Base-by-base conservation (phyloP, 92 coral and sea anemone genomes). In the Paragorgia papillata region DNA sequence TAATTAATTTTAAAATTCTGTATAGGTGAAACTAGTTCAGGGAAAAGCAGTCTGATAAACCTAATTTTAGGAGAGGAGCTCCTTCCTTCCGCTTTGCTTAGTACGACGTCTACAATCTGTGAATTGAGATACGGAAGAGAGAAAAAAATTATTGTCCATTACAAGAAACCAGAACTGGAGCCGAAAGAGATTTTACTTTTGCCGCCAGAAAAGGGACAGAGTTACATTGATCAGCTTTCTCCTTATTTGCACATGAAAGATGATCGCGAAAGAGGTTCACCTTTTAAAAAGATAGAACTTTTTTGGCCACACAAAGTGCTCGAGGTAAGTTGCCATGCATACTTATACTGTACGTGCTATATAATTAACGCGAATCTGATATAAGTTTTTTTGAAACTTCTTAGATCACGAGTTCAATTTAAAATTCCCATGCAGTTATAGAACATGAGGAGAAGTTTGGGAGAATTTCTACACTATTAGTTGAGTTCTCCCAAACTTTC, bases 21-120 rank as follows among this genome's bases (percentile, higher is more conserved):
- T 50, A n/a, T 32, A 84, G 88, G 84, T 10, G 88, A 84, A 64
- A 70, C 81, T 1, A 56, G 85, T 25, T 61, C 88, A 14, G 85
- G 88, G 17, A 84, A 84, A 54, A 84, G 88, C 80, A 84, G 88
- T 37, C 53, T 84, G 31, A 24, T 84, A 1, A 84, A 84, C 39
- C 84, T 84, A 8, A 62, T 84, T 39, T 57, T 84, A 28, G 88
- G 88, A 27, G 88, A 84, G 39, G 79, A 84, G 7, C 73, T 84
- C 33, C 84, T 84, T 40, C 88, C 88, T 7, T 82, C 26, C 24
- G 57, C 82, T 1, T 33, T 83, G 15, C 69, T 83, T 1, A 74
- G 83, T 12, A 83, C 86, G 44, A 83, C 86, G 17, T 83, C 86
- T 14, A 75, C 86, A 26, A 83, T 75, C 18, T 83, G 80, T n/a